A percentile compares a stretch with the other conserved stretches of the same genome.
Conservation (phyloP, 2,113 vertebrate genomes). For the Tragelaphus buxtoni region DNA sequence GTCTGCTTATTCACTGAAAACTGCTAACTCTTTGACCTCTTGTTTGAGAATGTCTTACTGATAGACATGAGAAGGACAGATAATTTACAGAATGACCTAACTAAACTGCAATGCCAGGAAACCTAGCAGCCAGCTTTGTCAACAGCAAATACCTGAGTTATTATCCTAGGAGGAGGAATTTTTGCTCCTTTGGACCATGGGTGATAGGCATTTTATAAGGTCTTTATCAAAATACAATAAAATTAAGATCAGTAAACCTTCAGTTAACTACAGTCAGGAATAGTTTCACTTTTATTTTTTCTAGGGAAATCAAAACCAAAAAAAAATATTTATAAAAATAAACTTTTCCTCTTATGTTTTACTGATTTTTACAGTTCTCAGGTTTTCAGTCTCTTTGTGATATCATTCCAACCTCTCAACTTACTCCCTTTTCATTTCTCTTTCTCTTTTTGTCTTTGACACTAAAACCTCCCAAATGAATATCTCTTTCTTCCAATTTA, state of each 20-base stretch:
- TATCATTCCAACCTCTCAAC: neutral
- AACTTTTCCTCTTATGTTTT: neutral
- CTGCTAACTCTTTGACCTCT: neutral
- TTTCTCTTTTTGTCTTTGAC: neutral
- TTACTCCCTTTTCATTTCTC: neutral
- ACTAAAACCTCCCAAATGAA: neutral
- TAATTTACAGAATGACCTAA: conserved; percentile 33
- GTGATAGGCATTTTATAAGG: neutral
- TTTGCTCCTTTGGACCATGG: neutral
- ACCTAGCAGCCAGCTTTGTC: neutral
- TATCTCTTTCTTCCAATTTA: neutral
- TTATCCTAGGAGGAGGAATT: neutral
- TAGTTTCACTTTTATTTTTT: neutral
- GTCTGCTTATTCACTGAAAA: conserved; percentile 56
- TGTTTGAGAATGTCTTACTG: neutral
- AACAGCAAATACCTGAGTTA: neutral
- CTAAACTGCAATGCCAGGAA: conserved; percentile 15
- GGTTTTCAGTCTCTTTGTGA: neutral
- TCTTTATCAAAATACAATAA: neutral
- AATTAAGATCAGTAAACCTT: neutral
- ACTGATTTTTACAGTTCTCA: neutral
- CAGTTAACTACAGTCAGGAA: neutral
- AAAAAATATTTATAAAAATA: neutral
- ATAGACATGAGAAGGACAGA: conserved; percentile 14
- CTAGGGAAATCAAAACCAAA: neutral